Evolutionary conservation across 2,113 vertebrate genomes (phyloP).

Genomic region (Cheilinus undulatus): DNA sequence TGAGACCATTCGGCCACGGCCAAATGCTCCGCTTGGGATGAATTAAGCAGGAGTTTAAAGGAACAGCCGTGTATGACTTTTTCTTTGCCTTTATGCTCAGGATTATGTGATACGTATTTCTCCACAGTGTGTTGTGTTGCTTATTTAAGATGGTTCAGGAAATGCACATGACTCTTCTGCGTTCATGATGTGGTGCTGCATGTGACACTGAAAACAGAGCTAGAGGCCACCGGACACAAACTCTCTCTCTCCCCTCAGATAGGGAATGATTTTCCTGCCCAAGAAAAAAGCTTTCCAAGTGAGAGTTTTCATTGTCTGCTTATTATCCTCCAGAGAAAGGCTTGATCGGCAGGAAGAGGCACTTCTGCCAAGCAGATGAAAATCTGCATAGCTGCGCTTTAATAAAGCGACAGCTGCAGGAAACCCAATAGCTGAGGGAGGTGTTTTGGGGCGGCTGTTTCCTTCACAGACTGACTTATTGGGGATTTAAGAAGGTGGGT

Average conservation of each 20-base stretch:
- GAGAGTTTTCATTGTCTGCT: constrained; percentile 62
- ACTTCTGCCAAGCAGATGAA: constrained; percentile 74
- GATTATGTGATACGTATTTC: constrained; percentile 16
- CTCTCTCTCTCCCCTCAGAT: constrained; percentile 29
- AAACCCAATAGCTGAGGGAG: constrained; percentile 65
- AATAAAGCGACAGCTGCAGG: constrained; percentile 79
- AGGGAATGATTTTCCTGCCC: constrained; percentile 44
- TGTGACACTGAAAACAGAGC: constrained; percentile 51
- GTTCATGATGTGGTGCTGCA: constrained; percentile 46
- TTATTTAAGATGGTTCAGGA: constrained; percentile 39
- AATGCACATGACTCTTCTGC: constrained; percentile 52
- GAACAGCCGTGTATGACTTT: constrained; percentile 46
- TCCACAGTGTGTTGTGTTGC: constrained; percentile 10
- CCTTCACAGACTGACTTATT: background rate
- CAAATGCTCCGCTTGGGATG: constrained; percentile 64
- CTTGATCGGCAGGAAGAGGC: constrained; percentile 63
- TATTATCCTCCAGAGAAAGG: constrained; percentile 63
- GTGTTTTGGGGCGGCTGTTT: constrained; percentile 36
- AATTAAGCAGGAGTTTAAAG: constrained; percentile 65
- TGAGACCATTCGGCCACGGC: constrained; percentile 59
- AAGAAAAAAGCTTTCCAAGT: constrained; percentile 55
- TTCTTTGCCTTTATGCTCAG: constrained; percentile 5
- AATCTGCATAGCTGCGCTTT: constrained; percentile 68
- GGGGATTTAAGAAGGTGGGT: constrained; percentile 37
- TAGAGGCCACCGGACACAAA: constrained; percentile 30